Base-by-base conservation (phyloP, 2,113 vertebrate genomes). In the Eudyptes chrysolophus region DNA sequence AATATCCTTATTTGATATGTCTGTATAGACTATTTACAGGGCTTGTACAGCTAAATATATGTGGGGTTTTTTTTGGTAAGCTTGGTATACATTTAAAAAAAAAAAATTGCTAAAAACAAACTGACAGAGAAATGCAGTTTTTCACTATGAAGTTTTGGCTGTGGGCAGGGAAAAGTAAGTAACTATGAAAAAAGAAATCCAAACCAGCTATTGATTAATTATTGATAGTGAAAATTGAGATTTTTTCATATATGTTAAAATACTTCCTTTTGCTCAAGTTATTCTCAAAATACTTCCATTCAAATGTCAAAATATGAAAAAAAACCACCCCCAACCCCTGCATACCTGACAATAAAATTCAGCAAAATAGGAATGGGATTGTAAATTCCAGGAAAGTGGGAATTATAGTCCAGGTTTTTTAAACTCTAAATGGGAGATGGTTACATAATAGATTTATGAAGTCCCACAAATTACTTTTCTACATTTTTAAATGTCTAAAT, bases 281-380 rank as follows among this genome's bases (percentile, higher is more conserved):
- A 5, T 54, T 84, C 7, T 49, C 21, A 58, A 68, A 88, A 30
- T 38, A 7, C 16, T 48, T 68, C 36, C 2, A 40, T 27, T 65
- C 17, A 66, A 42, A 64, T 34, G 4, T 11, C 11, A 71, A 71
- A 62, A n/a, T 4, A 42, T 48, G 3, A 38, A 74, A 79, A 76
- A 36, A 68, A 38, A 38, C 16, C 3, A 16, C 0, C 2, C 4
- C 4, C 4, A 70, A 7, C 0, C 3, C 6, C 27, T 49, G 10
- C 18, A 82, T 77, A 18, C 1, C 3, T 51, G 10, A 29, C 4
- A 72, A 57, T 38, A 80, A 76, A 60, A 38, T 55, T 38, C 40
- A 66, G 6, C 22, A 70, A 61, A 83, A 77, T 77, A 10, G 84
- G 29, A 89, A 62, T 20, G 1, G 6, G 13, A 46, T 29, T 69